These are phyloP conservation scores for Odontocolon sp. DNA, from an alignment of 2,888 invertebrate genomes.

Conservation along the genomic window DNA sequence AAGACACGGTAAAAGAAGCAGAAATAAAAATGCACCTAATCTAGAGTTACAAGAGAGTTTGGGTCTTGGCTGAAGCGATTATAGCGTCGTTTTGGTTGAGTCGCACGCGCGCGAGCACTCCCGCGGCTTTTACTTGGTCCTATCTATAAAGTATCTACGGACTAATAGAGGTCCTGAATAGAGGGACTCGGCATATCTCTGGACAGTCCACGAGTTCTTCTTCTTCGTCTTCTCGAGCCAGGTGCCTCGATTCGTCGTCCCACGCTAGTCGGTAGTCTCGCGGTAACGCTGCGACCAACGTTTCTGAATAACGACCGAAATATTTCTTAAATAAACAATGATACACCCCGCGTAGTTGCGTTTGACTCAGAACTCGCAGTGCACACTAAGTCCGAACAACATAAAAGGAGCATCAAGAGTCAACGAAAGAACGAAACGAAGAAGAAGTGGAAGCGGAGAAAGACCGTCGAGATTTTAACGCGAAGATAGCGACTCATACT, in stretches of 20 bases:
- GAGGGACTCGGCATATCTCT: constrained; percentile 55
- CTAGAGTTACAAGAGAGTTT: constrained; percentile 45
- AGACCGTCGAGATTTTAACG: constrained; percentile 62
- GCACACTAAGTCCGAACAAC: constrained; percentile 39
- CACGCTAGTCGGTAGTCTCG: no score
- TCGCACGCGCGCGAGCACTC: constrained; percentile 32
- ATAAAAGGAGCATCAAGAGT: constrained; percentile 47
- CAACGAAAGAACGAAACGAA: constrained; percentile 27
- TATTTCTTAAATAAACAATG: constrained; percentile 78
- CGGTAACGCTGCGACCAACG: constrained; percentile 59
- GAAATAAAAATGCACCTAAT: constrained; percentile 55
- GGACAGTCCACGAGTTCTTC: constrained; percentile 38
- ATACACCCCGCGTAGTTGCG: constrained; percentile 66
- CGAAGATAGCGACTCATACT: constrained; percentile 62
- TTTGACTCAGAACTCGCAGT: constrained; percentile 48
- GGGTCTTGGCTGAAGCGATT: constrained; percentile 36
- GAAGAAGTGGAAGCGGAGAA: constrained; percentile 35
- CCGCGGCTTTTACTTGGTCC: constrained; percentile 11
- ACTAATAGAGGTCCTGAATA: constrained; percentile 62
- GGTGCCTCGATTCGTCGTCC: constrained; percentile 65
- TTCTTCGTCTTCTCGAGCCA: constrained; percentile 55
- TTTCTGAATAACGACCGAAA: constrained; percentile 77
- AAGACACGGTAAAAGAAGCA: constrained; percentile 17
- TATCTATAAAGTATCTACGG: constrained; percentile 60
- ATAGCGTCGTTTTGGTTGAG: constrained; percentile 10